Conservation (phyloP, 1,140 invertebrate species). For the Ephestia elutella region DNA sequence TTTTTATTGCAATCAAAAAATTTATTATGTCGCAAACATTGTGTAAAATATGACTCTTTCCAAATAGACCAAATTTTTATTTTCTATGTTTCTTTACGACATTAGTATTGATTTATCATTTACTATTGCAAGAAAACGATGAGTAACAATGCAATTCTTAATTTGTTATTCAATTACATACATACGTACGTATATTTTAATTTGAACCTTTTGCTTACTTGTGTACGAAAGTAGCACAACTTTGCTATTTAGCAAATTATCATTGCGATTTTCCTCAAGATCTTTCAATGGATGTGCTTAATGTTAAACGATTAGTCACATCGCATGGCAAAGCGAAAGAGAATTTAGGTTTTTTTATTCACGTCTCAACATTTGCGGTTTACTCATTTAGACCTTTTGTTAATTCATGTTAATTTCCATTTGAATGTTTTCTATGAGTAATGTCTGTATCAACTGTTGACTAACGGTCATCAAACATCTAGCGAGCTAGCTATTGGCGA, state of each 20-base stretch:
- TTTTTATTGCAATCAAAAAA: background rate
- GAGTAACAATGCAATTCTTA: no score
- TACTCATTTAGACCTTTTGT: slow-evolving; percentile 6
- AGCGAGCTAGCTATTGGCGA: background rate
- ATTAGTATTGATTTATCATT: no score
- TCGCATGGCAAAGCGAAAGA: background rate
- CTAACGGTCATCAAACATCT: background rate
- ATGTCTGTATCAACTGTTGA: background rate
- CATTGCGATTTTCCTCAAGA: background rate
- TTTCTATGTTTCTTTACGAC: background rate
- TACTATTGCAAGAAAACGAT: no score
- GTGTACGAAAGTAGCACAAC: no score
- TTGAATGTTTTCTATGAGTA: slow-evolving; percentile 1
- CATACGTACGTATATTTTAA: no score
- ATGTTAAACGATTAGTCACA: background rate
- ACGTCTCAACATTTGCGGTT: slow-evolving; percentile 5
- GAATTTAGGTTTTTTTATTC: background rate
- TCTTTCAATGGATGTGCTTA: background rate
- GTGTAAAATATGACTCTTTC: background rate
- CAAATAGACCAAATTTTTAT: background rate
- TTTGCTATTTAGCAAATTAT: background rate
- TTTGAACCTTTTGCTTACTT: no score
- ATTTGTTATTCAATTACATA: no score
- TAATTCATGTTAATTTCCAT: slow-evolving; percentile 5
- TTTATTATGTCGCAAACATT: background rate